Conservation (phyloP, 2,888 invertebrate species). For the Spisula subtruncata region DNA sequence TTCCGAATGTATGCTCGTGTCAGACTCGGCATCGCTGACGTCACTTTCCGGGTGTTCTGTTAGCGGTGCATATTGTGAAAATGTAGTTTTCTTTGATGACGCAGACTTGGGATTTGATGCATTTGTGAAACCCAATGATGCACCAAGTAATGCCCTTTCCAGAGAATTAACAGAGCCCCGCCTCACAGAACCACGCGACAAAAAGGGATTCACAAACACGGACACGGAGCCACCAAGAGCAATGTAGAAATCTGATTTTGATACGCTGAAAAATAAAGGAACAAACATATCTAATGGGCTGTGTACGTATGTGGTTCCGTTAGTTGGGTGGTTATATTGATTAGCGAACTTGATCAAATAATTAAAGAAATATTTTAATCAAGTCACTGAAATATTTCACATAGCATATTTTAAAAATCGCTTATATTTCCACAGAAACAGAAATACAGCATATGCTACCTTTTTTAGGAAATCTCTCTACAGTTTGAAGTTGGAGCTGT, state of each 20-base stretch:
- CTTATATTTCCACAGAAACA: not conserved
- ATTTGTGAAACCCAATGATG: not conserved
- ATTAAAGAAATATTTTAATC: too few species aligned
- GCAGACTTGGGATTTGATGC: slow-evolving; percentile 50
- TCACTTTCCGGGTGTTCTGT: slow-evolving; percentile 38
- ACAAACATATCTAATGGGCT: not conserved
- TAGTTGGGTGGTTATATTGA: too few species aligned
- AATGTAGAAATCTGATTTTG: slow-evolving; percentile 43
- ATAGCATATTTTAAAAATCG: not conserved
- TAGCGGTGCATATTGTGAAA: slow-evolving; percentile 41
- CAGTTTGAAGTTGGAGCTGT: too few species aligned
- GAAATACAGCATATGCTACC: too few species aligned
- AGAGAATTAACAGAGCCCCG: slow-evolving; percentile 48
- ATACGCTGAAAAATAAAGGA: not conserved
- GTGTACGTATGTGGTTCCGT: too few species aligned
- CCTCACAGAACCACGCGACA: slow-evolving; percentile 35
- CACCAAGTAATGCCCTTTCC: slow-evolving; percentile 2
- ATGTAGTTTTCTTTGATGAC: slow-evolving; percentile 50
- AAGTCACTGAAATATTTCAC: too few species aligned
- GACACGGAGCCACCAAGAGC: slow-evolving; percentile 62
- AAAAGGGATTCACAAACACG: slow-evolving; percentile 61
- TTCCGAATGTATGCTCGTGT: not conserved
- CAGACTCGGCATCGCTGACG: slow-evolving; percentile 50
- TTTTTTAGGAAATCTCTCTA: too few species aligned
- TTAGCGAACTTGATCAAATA: too few species aligned